phyloP scores from a whole-genome alignment of 2,113 vertebrate genomes.

The Machaerirhynchus nigripectus region DNA sequence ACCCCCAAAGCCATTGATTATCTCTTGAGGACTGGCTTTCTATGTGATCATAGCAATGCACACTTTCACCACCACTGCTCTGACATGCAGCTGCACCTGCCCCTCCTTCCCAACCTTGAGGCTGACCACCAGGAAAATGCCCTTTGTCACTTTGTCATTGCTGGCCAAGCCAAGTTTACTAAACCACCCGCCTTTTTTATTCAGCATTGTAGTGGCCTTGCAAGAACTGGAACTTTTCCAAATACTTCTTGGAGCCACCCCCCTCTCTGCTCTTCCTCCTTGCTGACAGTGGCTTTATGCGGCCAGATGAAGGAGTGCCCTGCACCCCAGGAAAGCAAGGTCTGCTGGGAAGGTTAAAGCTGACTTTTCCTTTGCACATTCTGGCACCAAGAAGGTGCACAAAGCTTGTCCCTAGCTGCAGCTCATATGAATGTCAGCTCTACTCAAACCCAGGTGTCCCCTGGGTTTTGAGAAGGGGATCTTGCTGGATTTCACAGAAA shows the following conservation, averaged over 20 bases:
- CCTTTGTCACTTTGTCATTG: neutral
- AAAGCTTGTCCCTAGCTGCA: neutral
- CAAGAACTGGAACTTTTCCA: neutral
- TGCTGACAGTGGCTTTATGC: neutral
- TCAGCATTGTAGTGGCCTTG: neutral
- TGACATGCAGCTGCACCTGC: neutral
- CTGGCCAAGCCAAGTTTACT: neutral
- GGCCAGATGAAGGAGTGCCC: neutral
- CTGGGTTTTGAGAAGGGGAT: neutral
- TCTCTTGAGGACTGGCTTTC: neutral
- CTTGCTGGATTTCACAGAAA: neutral
- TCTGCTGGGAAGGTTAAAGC: neutral
- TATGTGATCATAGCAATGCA: neutral
- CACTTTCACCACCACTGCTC: neutral
- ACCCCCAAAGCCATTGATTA: neutral
- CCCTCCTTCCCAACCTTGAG: neutral
- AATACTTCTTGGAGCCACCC: neutral
- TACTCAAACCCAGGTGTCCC: neutral
- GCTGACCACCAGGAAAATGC: neutral
- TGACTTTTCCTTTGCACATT: neutral
- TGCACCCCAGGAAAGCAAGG: accelerated
- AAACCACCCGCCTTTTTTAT: neutral
- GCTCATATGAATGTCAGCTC: neutral
- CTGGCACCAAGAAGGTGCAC: neutral
- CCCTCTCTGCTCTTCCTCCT: neutral